Conservation (phyloP, 2,113 vertebrate species). For the Coptodon bakossiorum region DNA sequence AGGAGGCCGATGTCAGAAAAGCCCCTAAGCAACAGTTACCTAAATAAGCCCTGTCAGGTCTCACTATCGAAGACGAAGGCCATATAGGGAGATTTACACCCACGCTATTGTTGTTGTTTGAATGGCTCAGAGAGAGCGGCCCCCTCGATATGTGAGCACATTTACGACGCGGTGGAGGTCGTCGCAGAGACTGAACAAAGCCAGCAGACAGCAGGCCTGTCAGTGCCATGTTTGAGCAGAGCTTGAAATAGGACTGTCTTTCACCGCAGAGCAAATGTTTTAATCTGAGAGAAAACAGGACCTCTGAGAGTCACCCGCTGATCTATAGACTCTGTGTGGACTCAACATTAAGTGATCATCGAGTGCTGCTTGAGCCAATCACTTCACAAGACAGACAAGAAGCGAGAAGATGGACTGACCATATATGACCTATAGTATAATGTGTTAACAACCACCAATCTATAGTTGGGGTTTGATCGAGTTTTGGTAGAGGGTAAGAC, state of each 20-base stretch:
- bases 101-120: slow-evolving; percentile 30
- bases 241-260: slow-evolving; percentile 4
- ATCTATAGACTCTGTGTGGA: slow-evolving; percentile 1
- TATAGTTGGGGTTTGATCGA: background rate
- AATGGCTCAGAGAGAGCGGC: background rate
- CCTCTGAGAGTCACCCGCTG: background rate
- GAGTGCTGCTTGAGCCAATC: background rate
- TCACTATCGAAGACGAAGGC: slow-evolving; percentile 6
- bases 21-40: slow-evolving; percentile 31
- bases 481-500: background rate
- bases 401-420: background rate
- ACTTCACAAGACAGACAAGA: background rate
- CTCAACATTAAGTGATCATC: background rate
- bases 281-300: slow-evolving; percentile 37
- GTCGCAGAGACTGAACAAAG: slow-evolving; percentile 15
- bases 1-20: slow-evolving; percentile 30
- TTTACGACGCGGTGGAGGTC: background rate
- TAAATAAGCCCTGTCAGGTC: slow-evolving; percentile 38
- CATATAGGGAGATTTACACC: slow-evolving; percentile 34
- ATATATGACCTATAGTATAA: background rate
- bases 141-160: background rate
- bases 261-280: slow-evolving; percentile 30
- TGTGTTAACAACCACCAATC: background rate
- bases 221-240: slow-evolving; percentile 29
- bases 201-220: background rate